Conservation (phyloP, 2,888 invertebrate species). For the Masnerella sp. region DNA sequence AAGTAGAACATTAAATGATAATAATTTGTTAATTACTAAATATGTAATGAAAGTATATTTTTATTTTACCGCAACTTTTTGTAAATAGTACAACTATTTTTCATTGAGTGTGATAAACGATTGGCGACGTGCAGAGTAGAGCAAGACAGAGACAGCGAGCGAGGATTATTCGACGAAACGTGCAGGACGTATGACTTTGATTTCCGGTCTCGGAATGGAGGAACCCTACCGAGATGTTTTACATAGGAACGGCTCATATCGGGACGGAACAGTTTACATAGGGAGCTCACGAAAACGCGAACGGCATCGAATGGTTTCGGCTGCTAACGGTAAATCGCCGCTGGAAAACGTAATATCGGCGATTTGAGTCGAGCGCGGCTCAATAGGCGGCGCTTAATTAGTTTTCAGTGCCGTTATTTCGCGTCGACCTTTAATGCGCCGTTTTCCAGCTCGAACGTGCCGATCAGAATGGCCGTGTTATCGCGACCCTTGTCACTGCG, state of each 20-base stretch:
- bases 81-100: no score
- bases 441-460: slow-evolving; percentile 12
- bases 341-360: slow-evolving; percentile 33
- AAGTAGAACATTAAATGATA: no score
- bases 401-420: slow-evolving; percentile 38
- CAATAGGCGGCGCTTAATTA: slow-evolving; percentile 45
- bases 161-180: no score
- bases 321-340: slow-evolving; percentile 21
- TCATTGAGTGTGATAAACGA: no score
- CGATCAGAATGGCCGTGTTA: slow-evolving; percentile 9
- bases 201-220: slow-evolving; percentile 8
- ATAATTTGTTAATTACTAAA: no score
- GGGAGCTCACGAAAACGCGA: slow-evolving; percentile 14
- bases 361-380: slow-evolving; percentile 7
- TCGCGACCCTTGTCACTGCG: slow-evolving; percentile 14
- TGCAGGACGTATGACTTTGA: background rate
- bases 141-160: no score
- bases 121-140: no score
- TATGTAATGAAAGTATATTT: no score
- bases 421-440: slow-evolving; percentile 31
- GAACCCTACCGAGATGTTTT: slow-evolving; percentile 17
- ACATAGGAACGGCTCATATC: slow-evolving; percentile 14
- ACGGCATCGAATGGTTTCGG: slow-evolving; percentile 17
- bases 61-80: no score
- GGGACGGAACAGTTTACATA: slow-evolving; percentile 7